Evolutionary conservation across 2,113 vertebrate species (phyloP).

Genomic region (Tretioscincus oriximinensis): DNA sequence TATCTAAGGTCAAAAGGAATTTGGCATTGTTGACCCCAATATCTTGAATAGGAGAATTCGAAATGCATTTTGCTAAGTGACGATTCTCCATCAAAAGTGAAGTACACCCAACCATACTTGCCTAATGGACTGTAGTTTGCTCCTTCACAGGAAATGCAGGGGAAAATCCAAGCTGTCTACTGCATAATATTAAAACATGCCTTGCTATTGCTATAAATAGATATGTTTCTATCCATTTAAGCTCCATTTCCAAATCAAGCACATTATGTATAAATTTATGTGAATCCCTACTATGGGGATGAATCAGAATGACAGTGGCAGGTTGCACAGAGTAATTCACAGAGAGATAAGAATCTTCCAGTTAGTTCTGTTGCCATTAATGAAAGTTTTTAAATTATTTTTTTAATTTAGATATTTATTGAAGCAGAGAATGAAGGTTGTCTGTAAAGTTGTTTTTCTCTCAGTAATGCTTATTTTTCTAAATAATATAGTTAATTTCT

Average conservation of each 20-base stretch:
- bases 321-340: constrained; percentile 42
- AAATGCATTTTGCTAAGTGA: background rate
- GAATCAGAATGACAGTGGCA: constrained; percentile 40
- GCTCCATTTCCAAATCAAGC: constrained; percentile 14
- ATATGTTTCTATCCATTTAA: constrained; percentile 11
- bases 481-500: constrained; percentile 67
- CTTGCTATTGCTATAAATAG: background rate
- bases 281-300: constrained; percentile 32
- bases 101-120: background rate
- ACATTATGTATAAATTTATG: constrained; percentile 27
- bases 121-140: background rate
- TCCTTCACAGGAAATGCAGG: background rate
- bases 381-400: constrained; percentile 46
- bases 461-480: constrained; percentile 68
- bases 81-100: background rate
- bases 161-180: background rate
- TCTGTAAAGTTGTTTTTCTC: constrained; percentile 63
- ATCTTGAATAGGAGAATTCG: background rate
- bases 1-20: background rate
- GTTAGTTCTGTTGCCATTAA: constrained; percentile 78
- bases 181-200: background rate
- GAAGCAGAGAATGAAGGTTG: constrained; percentile 69
- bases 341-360: constrained; percentile 64
- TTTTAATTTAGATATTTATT: constrained; percentile 59
- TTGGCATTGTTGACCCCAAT: background rate